A percentile compares a stretch with the other conserved stretches of the same genome.
Conservation (phyloP, 1,140 invertebrate species). For the Stegodyphus mimosarum region DNA sequence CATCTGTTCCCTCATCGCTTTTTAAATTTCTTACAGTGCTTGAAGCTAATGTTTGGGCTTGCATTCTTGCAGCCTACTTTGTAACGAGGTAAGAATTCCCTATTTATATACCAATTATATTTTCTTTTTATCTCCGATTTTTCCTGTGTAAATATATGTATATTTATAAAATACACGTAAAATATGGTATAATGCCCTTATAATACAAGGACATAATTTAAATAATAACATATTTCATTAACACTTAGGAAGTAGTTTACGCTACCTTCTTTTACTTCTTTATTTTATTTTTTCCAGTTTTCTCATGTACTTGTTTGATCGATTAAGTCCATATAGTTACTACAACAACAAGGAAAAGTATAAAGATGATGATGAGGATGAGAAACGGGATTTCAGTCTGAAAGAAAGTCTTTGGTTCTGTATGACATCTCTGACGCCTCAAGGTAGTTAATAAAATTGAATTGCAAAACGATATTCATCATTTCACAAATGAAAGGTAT, state of each 20-base stretch:
- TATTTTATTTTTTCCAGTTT: constrained; percentile 77
- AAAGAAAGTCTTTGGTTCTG: constrained; percentile 99
- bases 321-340: constrained; percentile 89
- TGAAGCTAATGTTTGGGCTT: constrained; percentile 95
- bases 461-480: too few relatives aligned
- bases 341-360: constrained; percentile 95
- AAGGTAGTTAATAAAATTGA: constrained; percentile 69
- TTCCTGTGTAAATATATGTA: too few relatives aligned
- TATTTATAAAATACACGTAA: too few relatives aligned
- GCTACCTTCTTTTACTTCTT: too few relatives aligned
- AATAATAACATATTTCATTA: too few relatives aligned
- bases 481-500: too few relatives aligned
- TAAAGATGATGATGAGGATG: constrained; percentile 85
- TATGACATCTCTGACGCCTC: constrained; percentile 96
- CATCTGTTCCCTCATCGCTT: constrained; percentile 82
- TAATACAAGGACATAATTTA: too few relatives aligned
- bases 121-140: neutral
- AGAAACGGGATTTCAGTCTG: constrained; percentile 93
- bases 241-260: too few relatives aligned
- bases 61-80: constrained; percentile 94
- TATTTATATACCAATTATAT: neutral
- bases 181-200: too few relatives aligned
- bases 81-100: constrained; percentile 79
- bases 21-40: constrained; percentile 98
- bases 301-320: constrained; percentile 94